Base-by-base conservation (phyloP, 2,888 invertebrate species). In the Altica lythri region DNA sequence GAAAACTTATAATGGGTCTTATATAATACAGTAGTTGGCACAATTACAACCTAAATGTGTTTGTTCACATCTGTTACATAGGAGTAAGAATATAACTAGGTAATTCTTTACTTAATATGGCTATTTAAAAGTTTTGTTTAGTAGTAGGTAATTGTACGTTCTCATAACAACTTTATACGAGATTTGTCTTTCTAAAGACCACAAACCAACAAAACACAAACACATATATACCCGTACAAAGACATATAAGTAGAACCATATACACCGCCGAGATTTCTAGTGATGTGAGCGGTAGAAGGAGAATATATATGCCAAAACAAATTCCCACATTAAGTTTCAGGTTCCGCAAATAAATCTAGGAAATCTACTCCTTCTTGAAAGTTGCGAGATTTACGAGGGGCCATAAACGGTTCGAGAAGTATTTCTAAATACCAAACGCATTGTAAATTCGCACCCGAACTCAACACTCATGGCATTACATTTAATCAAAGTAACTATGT, bases 401-500 rank as follows among this genome's bases (percentile, higher is more conserved):
- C 60, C 46, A 58, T 58, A 58, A 60, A 58, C 53, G 57, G 60
- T 58, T 57, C 55, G 42, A 55, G 60, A 62, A 62, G 53, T 62
- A 66, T 63, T 61, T 57, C 65, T 57, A 63, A 66, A 66, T 64
- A 64, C 64, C 64, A 59, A 66, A 65, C 63, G 59, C 62, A 62
- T 58, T 60, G 64, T 64, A 64, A 65, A 66, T 65, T 62, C 62
- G 53, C 60, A 61, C 61, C 62, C 59, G 64, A 48, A 66, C 61
- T 59, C 64, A 64, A 65, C 63, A 63, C 63, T 64, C 60, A 58
- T 61, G 60, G 65, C 64, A 72, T 73, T 72, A 71, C 72, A 73
- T 73, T 75, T 75, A 75, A 75, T 75, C 74, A 75, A 72, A 72
- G 72, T 69, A 71, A 69, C 73, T 70, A 70, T 74, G 74, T 75